A percentile compares a stretch with the other conserved stretches of the same genome.
These are phyloP conservation scores for Zootoca vivipara DNA, from an alignment of 2,113 vertebrate species.

Conservation along the genomic window DNA sequence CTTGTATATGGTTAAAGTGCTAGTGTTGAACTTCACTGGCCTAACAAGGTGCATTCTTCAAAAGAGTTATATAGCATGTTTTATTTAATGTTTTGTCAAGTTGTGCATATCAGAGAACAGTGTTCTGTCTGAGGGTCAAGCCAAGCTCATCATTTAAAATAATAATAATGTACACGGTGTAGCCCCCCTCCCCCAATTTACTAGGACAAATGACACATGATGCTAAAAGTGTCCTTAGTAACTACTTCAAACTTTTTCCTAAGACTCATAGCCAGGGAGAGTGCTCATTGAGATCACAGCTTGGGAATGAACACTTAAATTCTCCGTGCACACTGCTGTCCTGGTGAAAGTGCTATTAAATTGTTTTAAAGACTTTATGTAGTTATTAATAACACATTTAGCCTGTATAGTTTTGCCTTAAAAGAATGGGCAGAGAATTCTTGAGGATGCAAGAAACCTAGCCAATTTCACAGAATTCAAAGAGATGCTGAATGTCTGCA, in stretches of 20 bases:
- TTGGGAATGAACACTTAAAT: no score
- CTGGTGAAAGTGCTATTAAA: not conserved
- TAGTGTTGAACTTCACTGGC: not conserved
- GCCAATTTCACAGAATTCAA: not conserved
- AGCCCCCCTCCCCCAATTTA: no score
- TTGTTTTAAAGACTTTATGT: not conserved
- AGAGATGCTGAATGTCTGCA: not conserved
- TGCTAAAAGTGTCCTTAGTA: no score
- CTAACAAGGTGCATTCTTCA: not conserved
- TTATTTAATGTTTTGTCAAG: not conserved
- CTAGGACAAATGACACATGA: no score
- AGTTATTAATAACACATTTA: not conserved
- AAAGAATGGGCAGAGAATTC: no score
- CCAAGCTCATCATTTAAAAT: no score
- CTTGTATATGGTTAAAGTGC: not conserved
- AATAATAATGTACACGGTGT: no score
- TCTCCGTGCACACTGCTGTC: no score
- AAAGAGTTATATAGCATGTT: not conserved
- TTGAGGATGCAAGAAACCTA: not conserved
- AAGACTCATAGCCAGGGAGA: no score
- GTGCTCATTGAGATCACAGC: no score
- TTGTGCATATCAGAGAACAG: not conserved
- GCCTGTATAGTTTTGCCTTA: not conserved
- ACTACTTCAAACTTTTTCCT: no score
- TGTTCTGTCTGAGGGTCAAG: not conserved